Evolutionary conservation across 1,140 invertebrate species (phyloP).

Genomic region (Dinoponera quadriceps): DNA sequence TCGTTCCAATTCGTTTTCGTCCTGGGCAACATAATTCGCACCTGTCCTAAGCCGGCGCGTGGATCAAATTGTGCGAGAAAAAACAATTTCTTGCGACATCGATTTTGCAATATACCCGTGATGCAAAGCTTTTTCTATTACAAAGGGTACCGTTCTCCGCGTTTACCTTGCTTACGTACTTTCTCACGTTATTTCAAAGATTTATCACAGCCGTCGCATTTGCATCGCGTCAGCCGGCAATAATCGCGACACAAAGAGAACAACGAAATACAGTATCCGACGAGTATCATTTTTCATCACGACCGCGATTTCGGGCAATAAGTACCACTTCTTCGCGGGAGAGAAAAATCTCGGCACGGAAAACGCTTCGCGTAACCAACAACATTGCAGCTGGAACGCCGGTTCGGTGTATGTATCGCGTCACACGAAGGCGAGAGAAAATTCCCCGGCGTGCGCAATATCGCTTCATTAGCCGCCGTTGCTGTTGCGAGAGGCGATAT

Average conservation of each 20-base stretch:
- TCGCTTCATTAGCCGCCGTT: constrained; percentile 46
- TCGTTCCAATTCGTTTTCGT: neutral
- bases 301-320: neutral
- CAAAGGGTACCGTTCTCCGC: neutral
- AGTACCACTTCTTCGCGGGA: too few relatives aligned
- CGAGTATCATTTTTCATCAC: neutral
- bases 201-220: neutral
- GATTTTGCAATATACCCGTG: neutral
- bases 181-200: neutral
- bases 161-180: neutral
- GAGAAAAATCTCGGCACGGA: neutral
- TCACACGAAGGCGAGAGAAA: too few relatives aligned
- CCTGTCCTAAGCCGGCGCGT: too few relatives aligned
- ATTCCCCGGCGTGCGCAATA: neutral
- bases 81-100: neutral
- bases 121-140: constrained; percentile 4
- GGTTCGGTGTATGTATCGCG: too few relatives aligned
- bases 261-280: neutral
- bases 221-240: neutral
- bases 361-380: too few relatives aligned
- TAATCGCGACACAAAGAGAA: neutral
- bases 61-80: neutral
- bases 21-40: neutral
- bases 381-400: too few relatives aligned
- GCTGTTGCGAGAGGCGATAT: neutral